Base-by-base conservation (phyloP, 2,797 vertebrate species). In the Sebastolobus altivelis region DNA sequence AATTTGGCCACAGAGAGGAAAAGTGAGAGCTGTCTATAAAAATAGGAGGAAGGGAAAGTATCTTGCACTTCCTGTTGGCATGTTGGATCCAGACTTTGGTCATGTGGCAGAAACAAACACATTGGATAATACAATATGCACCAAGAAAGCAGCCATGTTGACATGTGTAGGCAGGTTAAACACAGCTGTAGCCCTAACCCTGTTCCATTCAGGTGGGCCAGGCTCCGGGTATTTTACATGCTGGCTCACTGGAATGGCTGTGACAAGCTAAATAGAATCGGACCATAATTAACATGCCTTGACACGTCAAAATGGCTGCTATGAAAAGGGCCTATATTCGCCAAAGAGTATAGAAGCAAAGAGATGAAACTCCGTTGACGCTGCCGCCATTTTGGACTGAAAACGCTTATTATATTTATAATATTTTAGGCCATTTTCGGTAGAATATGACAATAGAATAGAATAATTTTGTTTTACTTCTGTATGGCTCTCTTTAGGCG, bases 1-100 rank as follows among this genome's bases (percentile, higher is more conserved):
- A 68, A 67, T 70, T 60, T 74, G 59, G 31, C 62, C 76, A 40
- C 35, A 63, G 18, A 65, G 33, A 58, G 40, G 27, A 74, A 56
- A 77, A 49, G 11, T 55, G 16, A n/a, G 49, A 1, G 56, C 31
- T n/a, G 29, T 63, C 43, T 61, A 10, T 31, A 33, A n/a, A 55
- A 35, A 67, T 33, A 61, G 8, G 55, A 40, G 38, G 8, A 56
- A 10, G n/a, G 14, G 35, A 72, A 77, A 70, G 20, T 67, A n/a
- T 72, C 43, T 49, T 63, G 22, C 55, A 20, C 49, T 68, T 52
- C 1, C 20, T 68, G 70, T 40, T 62, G 27, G 37, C 68, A 38
- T 72, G 62, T 52, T 77, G 13, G 13, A 66, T 80, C 37, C 31
- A 31, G 54, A 43, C 46, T 25, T 63, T 37, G 16, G 5, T 61